These are phyloP conservation scores for Eunapius fragilis DNA, from an alignment of 37 sponge, comb jelly and placozoan genomes.

Conservation along the genomic window DNA sequence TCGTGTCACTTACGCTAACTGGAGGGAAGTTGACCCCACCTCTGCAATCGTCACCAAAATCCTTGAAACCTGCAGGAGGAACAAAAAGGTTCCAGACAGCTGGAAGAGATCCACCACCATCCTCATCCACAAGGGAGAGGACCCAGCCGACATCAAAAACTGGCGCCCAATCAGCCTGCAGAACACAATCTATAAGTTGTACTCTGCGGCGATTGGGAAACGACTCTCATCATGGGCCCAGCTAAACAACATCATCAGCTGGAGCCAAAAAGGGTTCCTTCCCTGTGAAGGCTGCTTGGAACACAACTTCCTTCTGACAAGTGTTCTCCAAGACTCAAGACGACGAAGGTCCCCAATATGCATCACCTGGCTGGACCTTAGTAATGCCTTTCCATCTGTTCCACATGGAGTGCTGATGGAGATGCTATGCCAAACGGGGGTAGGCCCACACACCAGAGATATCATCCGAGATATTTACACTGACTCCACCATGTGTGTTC, in stretches of 20 bases:
- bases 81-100: not conserved
- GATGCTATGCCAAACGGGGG: not conserved
- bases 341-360: not conserved
- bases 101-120: slow-evolving; percentile 57
- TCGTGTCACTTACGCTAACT: not conserved
- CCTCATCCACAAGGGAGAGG: slow-evolving; percentile 53
- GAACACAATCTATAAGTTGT: slow-evolving; percentile 49
- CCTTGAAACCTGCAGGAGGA: not conserved
- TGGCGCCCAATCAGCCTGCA: slow-evolving; percentile 70
- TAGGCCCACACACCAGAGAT: not conserved
- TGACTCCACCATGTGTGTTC: not conserved
- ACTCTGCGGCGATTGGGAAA: slow-evolving; percentile 35
- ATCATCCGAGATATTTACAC: slow-evolving; percentile 5
- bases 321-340: not conserved
- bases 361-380: slow-evolving; percentile 1
- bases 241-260: not conserved
- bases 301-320: slow-evolving; percentile 2
- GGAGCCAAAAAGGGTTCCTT: slow-evolving; percentile 5
- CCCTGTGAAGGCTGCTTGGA: slow-evolving; percentile 14
- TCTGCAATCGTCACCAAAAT: not conserved
- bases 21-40: not conserved
- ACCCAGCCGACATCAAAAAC: not conserved
- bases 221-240: not conserved
- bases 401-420: not conserved
- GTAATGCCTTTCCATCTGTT: slow-evolving; percentile 4